Evolutionary conservation across 1,140 invertebrate species (phyloP).

Genomic region (Leguminivora glycinivorella): DNA sequence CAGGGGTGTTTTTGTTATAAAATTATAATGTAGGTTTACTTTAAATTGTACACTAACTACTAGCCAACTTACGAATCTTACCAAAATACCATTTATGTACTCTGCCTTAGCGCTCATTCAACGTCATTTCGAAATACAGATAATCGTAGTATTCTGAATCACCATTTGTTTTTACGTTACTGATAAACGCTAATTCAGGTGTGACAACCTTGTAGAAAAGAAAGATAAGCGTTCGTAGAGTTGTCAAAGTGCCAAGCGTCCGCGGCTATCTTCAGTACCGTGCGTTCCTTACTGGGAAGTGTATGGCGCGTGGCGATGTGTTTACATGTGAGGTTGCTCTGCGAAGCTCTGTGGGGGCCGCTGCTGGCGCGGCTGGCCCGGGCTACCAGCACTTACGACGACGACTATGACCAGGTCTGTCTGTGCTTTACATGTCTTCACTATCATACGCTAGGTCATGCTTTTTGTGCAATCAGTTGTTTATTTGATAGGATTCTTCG

Average conservation of each 20-base stretch:
- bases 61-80: neutral
- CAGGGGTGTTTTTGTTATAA: neutral
- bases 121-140: neutral
- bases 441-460: constrained; percentile 31
- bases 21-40: neutral
- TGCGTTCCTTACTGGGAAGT: constrained; percentile 71
- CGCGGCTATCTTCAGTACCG: constrained; percentile 70
- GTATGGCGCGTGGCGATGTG: constrained; percentile 70
- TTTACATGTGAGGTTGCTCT: constrained; percentile 72
- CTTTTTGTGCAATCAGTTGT: constrained; percentile 3
- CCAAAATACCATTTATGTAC: neutral
- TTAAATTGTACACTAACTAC: neutral
- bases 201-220: constrained; percentile 45
- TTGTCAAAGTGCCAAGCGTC: constrained; percentile 74
- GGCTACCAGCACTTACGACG: constrained; percentile 62
- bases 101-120: neutral
- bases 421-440: constrained; percentile 52
- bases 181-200: constrained; percentile 26
- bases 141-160: constrained; percentile 19
- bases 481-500: neutral
- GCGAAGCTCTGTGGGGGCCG: constrained; percentile 74
- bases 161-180: constrained; percentile 19
- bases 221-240: constrained; percentile 65
- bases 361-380: constrained; percentile 68
- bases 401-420: constrained; percentile 76